Base-by-base conservation (phyloP, 2,888 invertebrate genomes). In the Scaptomyza cyrtandrae region DNA sequence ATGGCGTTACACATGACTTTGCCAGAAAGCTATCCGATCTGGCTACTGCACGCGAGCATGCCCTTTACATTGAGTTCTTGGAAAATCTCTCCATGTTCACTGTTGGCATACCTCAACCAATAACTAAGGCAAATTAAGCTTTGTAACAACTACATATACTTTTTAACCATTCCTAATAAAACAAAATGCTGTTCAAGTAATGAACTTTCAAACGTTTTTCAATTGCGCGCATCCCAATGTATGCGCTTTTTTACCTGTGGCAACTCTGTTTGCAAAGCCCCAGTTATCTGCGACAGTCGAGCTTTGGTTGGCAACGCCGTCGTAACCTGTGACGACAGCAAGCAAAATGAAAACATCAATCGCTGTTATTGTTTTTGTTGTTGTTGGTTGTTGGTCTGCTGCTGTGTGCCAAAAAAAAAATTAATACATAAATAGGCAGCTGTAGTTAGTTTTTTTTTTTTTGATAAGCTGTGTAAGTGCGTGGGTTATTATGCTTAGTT, bases 21-120 rank as follows among this genome's bases (percentile, higher is more conserved):
- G 75, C 54, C n/a, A 45, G 62, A 1, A 80, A 71, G 27, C 29
- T 80, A 0, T 80, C 80, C 0, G 75, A 80, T 11, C 43, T 78
- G 62, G 76, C 80, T 19, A 78, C 80, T 9, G 52, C 57, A 2
- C 80, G 71, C 13, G 80, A 80, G 14, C 80, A 80, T 46, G 53
- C 58, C 10, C 27, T 73, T n/a, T 80, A 80, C 7, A 71, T 80
- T 13, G 70, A 71, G 7, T 80, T 80, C 14, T 50, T 80, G 46
- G 75, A 80, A 41, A 80, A 68, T 33, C 44, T 80, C 6, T 70
- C 75, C 2, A 75, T 71, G 72, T 72, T 78, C 16, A 57, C 62
- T 19, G 19, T 63, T 11, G 75, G 70, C 10, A 6, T 62, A 43
- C 75, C 76, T 3, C 41, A 58, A 19, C 43, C 64, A 39, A 55